Percentiles rank a stretch among this genome's conserved stretches.
phyloP scores from a whole-genome alignment of 2,797 vertebrate genomes.

The Phoeniculus purpureus region DNA sequence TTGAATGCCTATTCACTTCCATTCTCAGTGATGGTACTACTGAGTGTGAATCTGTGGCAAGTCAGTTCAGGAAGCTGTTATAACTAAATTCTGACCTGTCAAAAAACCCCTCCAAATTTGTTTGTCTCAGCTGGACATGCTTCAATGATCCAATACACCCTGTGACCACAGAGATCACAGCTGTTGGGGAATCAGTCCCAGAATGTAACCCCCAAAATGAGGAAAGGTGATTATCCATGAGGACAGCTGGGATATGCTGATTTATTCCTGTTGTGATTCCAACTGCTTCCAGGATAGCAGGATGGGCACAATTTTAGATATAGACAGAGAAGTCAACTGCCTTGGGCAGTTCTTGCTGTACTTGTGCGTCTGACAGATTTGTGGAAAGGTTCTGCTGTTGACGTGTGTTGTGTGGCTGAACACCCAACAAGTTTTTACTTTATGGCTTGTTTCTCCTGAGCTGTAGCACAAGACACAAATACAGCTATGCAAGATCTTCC shows the following conservation, averaged over 20 bases:
- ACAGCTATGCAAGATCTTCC: neutral
- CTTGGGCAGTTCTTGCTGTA: neutral
- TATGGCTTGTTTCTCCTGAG: neutral
- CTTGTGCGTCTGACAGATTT: neutral
- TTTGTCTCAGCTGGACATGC: rapidly evolving
- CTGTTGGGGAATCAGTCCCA: neutral
- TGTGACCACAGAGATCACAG: neutral
- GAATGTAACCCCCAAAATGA: neutral
- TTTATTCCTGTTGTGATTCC: neutral
- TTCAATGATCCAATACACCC: neutral
- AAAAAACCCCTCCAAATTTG: neutral
- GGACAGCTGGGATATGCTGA: rapidly evolving
- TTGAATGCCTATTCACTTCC: neutral
- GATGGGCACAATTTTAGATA: neutral
- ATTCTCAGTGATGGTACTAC: neutral
- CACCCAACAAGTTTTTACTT: neutral
- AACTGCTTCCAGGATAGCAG: neutral
- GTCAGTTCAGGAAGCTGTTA: neutral
- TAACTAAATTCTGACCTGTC: neutral
- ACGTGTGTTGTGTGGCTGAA: neutral
- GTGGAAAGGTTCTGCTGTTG: neutral
- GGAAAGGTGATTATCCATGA: neutral
- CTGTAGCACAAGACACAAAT: neutral
- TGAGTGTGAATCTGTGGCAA: neutral
- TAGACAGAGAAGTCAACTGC: neutral